A percentile compares a stretch with the other conserved stretches of the same genome.
phyloP scores from a whole-genome alignment of 1,140 invertebrate genomes.

The Tetranychus urticae region DNA sequence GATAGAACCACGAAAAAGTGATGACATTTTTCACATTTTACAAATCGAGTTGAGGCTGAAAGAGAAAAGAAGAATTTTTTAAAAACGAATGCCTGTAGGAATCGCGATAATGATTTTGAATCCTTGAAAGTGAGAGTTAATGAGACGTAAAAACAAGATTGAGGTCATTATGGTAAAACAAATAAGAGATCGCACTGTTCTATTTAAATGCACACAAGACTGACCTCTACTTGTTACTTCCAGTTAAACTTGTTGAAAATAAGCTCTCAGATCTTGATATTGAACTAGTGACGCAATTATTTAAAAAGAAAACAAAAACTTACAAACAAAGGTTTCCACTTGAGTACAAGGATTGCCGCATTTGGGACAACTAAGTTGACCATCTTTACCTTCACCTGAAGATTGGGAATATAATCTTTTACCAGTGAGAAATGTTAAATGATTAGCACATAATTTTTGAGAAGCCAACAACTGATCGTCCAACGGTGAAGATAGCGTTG shows the following conservation, averaged over 20 bases:
- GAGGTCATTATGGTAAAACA: not conserved
- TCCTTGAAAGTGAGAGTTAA: not conserved
- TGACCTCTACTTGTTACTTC: no score
- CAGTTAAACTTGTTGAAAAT: not conserved
- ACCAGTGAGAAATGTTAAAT: not conserved
- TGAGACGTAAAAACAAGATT: not conserved
- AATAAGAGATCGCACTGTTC: no score
- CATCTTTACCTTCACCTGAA: constrained; percentile 19
- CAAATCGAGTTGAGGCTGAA: constrained; percentile 62
- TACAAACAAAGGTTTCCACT: constrained; percentile 85
- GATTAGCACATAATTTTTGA: no score
- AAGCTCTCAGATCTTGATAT: not conserved
- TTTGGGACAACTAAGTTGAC: constrained; percentile 58
- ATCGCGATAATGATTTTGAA: not conserved
- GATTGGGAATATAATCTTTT: constrained; percentile 1
- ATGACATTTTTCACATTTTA: constrained; percentile 92
- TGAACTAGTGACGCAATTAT: not conserved
- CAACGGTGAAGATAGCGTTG: no score
- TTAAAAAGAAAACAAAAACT: constrained; percentile 19
- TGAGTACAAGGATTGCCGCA: constrained; percentile 86
- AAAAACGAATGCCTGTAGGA: not conserved
- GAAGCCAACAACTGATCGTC: no score
- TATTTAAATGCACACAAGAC: no score
- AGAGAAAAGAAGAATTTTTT: constrained; percentile 5
- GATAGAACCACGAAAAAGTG: constrained; percentile 93